Base-by-base conservation (phyloP, 2,113 vertebrate species). In the Spea multiplicata region DNA sequence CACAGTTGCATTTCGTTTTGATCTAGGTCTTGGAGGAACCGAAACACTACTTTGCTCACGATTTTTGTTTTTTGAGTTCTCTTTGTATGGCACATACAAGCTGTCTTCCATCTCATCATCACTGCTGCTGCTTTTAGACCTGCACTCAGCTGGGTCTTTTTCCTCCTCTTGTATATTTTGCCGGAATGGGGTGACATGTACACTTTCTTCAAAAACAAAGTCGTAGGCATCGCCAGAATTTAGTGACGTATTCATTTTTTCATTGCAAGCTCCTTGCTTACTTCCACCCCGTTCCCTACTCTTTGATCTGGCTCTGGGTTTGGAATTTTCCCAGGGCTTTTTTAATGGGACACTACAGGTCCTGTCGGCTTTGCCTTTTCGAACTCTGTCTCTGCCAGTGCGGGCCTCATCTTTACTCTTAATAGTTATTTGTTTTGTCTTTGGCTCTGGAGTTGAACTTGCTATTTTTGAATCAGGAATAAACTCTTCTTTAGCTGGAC, bases 171-270 rank as follows among this genome's bases (percentile, higher is more conserved):
- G 81, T 81, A 83, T 84, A 8, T 83, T 91, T 66, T 86, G 90
- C 68, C 89, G 89, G 76, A 96, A 95, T 66, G 95, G 95, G 4
- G 94, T 93, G 45, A 92, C 48, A 13, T 96, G 95, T 73, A 95
- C 74, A 5, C 87, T 0, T 16, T 95, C 95, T 83, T 93, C 91
- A 75, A 85, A 86, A 78, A 83, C 81, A 75, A 96, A 96, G 80
- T 96, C 90, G 62, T 95, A 96, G 44, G 92, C 89, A 74, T 95
- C 93, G 48, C 62, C 83, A 44, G 84, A 84, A 48, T 83, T 81
- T 57, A 88, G 50, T 49, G 87, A 85, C 6, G 81, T 71, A 74
- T 83, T 83, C 16, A 78, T 0, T 4, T 83, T 86, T 52, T 86
- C 82, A 65, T 84, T 70, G 12, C 75, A 75, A 76, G 79, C 7